phyloP scores from a whole-genome alignment of 2,888 invertebrate species.

The Cheilosia grossa region DNA sequence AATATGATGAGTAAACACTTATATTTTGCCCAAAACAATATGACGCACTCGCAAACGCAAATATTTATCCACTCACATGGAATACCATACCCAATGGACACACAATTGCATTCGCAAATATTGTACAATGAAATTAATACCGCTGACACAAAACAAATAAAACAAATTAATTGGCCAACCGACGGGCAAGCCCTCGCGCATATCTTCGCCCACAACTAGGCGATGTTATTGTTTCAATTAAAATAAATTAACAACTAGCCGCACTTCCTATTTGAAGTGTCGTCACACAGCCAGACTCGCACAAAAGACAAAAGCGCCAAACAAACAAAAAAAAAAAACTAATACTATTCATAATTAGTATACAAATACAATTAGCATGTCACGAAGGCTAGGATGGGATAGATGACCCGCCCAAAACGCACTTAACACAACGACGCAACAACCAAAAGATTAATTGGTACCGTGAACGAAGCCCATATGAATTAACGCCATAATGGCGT shows the following conservation, averaged over 20 bases:
- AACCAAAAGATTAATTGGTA: constrained; percentile 56
- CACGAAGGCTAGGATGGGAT: constrained; percentile 26
- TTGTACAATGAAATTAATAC: constrained; percentile 57
- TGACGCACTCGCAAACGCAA: constrained; percentile 19
- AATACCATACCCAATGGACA: constrained; percentile 15
- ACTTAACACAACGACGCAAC: neutral
- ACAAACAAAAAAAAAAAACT: constrained; percentile 22
- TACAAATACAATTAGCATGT: constrained; percentile 64
- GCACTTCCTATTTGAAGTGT: constrained; percentile 36
- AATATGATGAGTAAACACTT: neutral
- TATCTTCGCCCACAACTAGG: constrained; percentile 16
- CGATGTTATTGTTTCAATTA: constrained; percentile 45
- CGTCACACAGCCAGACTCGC: constrained; percentile 18
- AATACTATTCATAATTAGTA: constrained; percentile 47
- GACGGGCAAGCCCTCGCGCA: constrained; percentile 6
- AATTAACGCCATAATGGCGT: no score
- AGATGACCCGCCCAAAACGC: constrained; percentile 54
- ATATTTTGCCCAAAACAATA: neutral
- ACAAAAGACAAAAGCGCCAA: constrained; percentile 34
- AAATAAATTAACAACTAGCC: constrained; percentile 57
- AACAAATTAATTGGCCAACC: constrained; percentile 39
- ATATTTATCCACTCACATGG: constrained; percentile 53
- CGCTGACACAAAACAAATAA: constrained; percentile 49
- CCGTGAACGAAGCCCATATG: no score
- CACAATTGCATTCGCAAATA: constrained; percentile 55